phyloP scores from a whole-genome alignment of 1,140 invertebrate species.

The Cyphomyrmex costatus region DNA sequence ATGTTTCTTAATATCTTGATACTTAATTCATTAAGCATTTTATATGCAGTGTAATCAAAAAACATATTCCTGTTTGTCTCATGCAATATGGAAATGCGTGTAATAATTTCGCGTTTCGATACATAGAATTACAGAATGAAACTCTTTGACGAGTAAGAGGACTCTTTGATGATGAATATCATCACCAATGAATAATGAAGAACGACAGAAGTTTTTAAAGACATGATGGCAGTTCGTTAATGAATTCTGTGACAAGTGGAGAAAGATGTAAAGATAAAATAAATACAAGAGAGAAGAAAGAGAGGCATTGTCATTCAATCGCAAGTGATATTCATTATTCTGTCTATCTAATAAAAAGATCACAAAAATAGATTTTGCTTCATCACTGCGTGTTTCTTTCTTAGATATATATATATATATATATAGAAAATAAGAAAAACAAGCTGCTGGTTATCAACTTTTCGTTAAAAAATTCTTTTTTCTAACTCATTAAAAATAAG shows the following conservation, averaged over 20 bases:
- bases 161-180: slow-evolving; percentile 45
- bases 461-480: background rate
- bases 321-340: slow-evolving; percentile 34
- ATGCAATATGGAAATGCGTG: slow-evolving; percentile 22
- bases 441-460: background rate
- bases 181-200: slow-evolving; percentile 39
- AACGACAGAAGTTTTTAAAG: slow-evolving; percentile 22
- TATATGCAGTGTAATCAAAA: slow-evolving; percentile 4
- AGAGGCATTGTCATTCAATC: slow-evolving; percentile 21
- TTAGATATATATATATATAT: background rate
- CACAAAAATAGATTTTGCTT: slow-evolving; percentile 6
- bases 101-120: slow-evolving; percentile 32
- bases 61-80: background rate
- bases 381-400: background rate
- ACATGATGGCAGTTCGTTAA: slow-evolving; percentile 11
- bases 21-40: slow-evolving; percentile 12
- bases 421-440: background rate
- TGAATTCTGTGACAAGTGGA: slow-evolving; percentile 44
- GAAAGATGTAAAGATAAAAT: slow-evolving; percentile 40
- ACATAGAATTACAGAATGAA: slow-evolving; percentile 15
- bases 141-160: slow-evolving; percentile 33
- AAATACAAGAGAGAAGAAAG: slow-evolving; percentile 31
- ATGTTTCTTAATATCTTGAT: background rate
- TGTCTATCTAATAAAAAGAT: slow-evolving; percentile 5
- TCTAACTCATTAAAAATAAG: background rate